A percentile compares a stretch with the other conserved stretches of the same genome.
Conservation (phyloP, 2,113 vertebrate species). For the Prunella himalayana region DNA sequence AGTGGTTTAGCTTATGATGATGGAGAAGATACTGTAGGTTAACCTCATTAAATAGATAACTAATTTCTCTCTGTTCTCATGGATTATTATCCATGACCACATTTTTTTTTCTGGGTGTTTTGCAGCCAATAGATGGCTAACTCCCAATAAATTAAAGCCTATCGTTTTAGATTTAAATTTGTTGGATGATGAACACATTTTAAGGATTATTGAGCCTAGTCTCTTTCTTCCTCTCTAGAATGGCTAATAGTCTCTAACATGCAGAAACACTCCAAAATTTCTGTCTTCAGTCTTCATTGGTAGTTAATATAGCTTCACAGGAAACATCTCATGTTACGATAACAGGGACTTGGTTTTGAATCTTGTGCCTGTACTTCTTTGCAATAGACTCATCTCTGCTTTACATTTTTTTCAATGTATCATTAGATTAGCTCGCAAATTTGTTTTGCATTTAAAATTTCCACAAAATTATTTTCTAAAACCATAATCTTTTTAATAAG, state of each 20-base stretch:
- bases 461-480: neutral
- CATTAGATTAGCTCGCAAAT: neutral
- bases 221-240: neutral
- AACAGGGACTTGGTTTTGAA: neutral
- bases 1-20: neutral
- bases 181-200: neutral
- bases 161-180: neutral
- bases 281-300: neutral
- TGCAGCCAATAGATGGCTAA: neutral
- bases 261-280: neutral
- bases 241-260: neutral
- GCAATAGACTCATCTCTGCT: neutral
- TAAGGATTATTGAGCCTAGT: neutral
- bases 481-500: fast-evolving
- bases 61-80: neutral
- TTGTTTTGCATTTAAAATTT: neutral
- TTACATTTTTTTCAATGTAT: neutral
- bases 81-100: neutral
- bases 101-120: constrained; percentile 6
- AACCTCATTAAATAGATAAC: neutral
- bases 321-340: neutral
- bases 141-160: neutral
- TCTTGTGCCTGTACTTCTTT: neutral
- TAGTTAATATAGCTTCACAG: neutral
- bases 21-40: neutral